Evolutionary conservation across 2,113 vertebrate genomes (phyloP).

Genomic region (Callorhinus ursinus): DNA sequence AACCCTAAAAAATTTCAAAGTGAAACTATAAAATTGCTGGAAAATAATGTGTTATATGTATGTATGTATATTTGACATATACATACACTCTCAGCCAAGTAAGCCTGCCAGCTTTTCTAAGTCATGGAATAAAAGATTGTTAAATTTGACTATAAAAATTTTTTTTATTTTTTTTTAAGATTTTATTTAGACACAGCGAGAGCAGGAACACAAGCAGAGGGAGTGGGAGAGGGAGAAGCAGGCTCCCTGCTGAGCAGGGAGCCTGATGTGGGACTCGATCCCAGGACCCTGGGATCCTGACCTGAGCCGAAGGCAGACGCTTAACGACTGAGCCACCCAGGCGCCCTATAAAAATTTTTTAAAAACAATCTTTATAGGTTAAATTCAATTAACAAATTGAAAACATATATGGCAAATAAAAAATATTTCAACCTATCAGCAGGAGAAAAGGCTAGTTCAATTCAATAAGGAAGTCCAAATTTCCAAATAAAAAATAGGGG

Average conservation of each 20-base stretch:
- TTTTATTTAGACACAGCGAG: too few species aligned
- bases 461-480: neutral
- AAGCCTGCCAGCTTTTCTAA: neutral
- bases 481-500: neutral
- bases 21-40: neutral
- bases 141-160: neutral
- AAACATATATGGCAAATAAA: neutral
- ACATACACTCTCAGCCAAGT: neutral
- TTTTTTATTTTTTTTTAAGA: neutral
- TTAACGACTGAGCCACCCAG: too few species aligned
- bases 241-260: too few species aligned
- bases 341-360: neutral
- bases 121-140: neutral
- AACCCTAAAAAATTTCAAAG: neutral
- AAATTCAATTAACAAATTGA: neutral
- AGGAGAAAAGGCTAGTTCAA: neutral
- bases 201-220: too few species aligned
- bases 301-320: too few species aligned
- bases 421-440: neutral
- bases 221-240: too few species aligned
- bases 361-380: neutral
- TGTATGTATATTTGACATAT: neutral
- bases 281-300: too few species aligned
- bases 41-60: neutral
- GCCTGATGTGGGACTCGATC: too few species aligned